Conservation (phyloP, 2,888 invertebrate species). For the Gonocerus acuteangulatus region DNA sequence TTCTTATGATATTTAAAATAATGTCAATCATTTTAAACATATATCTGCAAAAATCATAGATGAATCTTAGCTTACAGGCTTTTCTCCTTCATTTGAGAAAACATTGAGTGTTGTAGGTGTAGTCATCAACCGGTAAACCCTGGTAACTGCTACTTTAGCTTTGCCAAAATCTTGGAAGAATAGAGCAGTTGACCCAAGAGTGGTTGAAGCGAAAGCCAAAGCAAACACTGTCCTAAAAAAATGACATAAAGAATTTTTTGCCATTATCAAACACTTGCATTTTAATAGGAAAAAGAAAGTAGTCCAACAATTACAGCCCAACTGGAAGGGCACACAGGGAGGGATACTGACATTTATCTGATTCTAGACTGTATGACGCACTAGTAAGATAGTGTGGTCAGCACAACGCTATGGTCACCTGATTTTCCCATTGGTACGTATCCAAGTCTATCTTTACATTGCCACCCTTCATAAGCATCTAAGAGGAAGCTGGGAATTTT, state of each 20-base stretch:
- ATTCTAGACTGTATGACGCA: too few relatives aligned
- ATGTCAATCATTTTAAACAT: too few relatives aligned
- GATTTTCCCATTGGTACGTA: too few relatives aligned
- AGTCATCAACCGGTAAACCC: constrained; percentile 42
- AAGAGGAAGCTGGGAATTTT: too few relatives aligned
- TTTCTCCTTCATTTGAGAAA: constrained; percentile 43
- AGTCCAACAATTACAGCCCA: not conserved
- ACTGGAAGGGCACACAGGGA: not conserved
- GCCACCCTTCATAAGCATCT: too few relatives aligned
- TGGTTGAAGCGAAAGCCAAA: constrained; percentile 47
- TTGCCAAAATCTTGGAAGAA: constrained; percentile 45
- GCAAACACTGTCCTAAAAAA: constrained; percentile 42
- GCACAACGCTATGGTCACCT: too few relatives aligned
- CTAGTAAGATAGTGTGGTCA: too few relatives aligned
- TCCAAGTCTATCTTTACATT: too few relatives aligned
- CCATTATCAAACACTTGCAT: not conserved
- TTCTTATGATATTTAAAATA: too few relatives aligned
- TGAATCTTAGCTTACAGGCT: constrained; percentile 42
- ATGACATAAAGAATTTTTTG: constrained; percentile 22
- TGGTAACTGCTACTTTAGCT: constrained; percentile 43
- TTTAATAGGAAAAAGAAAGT: not conserved
- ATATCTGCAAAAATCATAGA: too few relatives aligned
- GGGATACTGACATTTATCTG: too few relatives aligned
- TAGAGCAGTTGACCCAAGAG: constrained; percentile 45
- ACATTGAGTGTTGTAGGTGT: constrained; percentile 46